Evolutionary conservation across 2,888 invertebrate genomes (phyloP).

Genomic region (Ceramica pisi): DNA sequence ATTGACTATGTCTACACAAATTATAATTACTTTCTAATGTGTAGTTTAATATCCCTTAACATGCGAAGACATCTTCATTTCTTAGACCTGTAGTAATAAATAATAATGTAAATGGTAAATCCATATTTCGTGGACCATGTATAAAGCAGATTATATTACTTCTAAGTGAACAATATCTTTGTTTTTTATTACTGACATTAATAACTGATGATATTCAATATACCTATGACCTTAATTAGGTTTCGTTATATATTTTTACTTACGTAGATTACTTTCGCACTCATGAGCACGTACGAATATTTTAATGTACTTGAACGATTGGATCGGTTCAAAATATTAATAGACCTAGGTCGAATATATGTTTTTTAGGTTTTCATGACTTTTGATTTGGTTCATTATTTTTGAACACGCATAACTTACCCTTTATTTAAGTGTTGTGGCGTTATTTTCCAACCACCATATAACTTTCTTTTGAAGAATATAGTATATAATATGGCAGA

Average conservation of each 20-base stretch:
- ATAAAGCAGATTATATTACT: not conserved
- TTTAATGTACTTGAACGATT: slow-evolving; percentile 34
- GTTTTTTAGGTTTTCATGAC: slow-evolving; percentile 26
- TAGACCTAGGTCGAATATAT: slow-evolving; percentile 2
- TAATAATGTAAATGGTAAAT: not conserved
- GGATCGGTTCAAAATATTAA: slow-evolving; percentile 15
- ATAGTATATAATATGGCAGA: not conserved
- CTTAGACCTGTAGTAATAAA: not conserved
- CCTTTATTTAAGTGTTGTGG: not conserved
- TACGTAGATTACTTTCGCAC: slow-evolving; percentile 38
- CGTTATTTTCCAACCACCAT: not conserved
- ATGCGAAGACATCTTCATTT: not conserved
- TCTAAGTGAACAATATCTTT: not conserved
- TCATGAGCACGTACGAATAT: slow-evolving; percentile 48
- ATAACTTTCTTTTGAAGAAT: not conserved
- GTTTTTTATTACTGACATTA: slow-evolving; percentile 18
- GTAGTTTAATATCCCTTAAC: slow-evolving; percentile 13
- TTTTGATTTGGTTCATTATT: slow-evolving; percentile 5
- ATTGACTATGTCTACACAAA: slow-evolving; percentile 35
- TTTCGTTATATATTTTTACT: slow-evolving; percentile 25
- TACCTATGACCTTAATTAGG: slow-evolving; percentile 34
- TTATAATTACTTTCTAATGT: slow-evolving; percentile 44
- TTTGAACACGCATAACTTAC: slow-evolving; percentile 1
- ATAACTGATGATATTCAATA: slow-evolving; percentile 27
- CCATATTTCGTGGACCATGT: not conserved